Evolutionary conservation across 2,888 invertebrate species (phyloP), one percentile per base, ranked within the genome.

Genomic region (Pimpla rufipes): DNA sequence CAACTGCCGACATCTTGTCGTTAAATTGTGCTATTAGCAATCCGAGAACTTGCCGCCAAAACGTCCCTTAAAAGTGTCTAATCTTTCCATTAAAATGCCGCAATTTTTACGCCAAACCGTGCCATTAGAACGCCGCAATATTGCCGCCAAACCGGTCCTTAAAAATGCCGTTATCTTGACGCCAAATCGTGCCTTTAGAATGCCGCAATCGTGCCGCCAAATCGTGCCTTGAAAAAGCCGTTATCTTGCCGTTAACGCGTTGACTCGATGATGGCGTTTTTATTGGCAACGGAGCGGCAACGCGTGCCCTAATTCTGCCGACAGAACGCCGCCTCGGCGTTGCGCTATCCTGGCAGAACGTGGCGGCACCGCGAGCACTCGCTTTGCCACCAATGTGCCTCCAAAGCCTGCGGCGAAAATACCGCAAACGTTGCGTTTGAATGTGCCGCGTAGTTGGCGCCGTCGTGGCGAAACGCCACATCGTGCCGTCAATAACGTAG

Each of bases 391-490:
- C 68, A 47, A 16, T 45, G 21, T 50, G 47, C 5, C 47, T 68
- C 21, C 68, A 23, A 35, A 50, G 21, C 16, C 18, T 52, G 16
- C 21, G 21, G 21, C 47, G n/a, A 68, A 10, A 11, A 13, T 1
- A 35, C 10, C 35, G 1, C 50, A 68, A 68, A 68, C 42, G 35
- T 68, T 3, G 29, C 21, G 29, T 68, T 68, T 47, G 21, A 37
- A 47, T n/a, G 47, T 68, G 47, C 5, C 47, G 68, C 21, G 18
- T 68, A 13, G 47, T n/a, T 68, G 68, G 13, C 50, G 52, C 45
- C 18, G 10, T 68, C 37, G 35, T 68, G 29, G 13, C 52, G 35
- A 68, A 35, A 68, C 35, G 47, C 68, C 23, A 16, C 68, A 47
- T 5, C 29, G 67, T 67, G 42, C 45, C 67, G 64, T 23, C 64